Evolutionary conservation across 2,797 vertebrate species (phyloP).

Genomic region (Chloroceryle amazona): DNA sequence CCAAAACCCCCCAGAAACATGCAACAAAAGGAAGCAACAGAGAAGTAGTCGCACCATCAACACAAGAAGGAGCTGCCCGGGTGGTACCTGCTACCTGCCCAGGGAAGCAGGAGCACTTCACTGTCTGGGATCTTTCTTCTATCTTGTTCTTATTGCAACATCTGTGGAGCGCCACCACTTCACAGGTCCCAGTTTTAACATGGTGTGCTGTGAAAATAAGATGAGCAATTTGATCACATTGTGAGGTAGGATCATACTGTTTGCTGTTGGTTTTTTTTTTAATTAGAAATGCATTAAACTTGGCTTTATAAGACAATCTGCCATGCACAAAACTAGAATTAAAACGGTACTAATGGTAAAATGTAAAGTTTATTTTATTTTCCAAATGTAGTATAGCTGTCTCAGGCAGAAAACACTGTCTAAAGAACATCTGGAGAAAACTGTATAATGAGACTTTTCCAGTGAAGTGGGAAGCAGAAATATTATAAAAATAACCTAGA

Average conservation of each 20-base stretch:
- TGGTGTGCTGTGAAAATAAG: conserved; percentile 85
- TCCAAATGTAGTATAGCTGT: conserved; percentile 11
- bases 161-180: conserved; percentile 97
- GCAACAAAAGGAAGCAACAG: conserved; percentile 19
- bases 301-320: conserved; percentile 1
- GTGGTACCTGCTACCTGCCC: conserved; percentile 99
- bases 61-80: conserved; percentile 94
- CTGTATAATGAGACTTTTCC: not conserved
- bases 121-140: conserved; percentile 96
- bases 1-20: not conserved
- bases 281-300: conserved; percentile 53
- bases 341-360: not conserved
- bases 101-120: conserved; percentile 99
- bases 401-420: conserved; percentile 37
- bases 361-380: conserved; percentile 48
- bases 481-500: not conserved
- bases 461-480: conserved; percentile 3
- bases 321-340: conserved; percentile 36
- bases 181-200: conserved; percentile 95
- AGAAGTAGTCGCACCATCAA: conserved; percentile 89
- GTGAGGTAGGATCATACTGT: not conserved
- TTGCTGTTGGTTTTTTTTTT: not conserved
- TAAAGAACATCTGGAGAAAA: conserved; percentile 28
- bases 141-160: conserved; percentile 99
- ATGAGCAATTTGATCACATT: not conserved